Evolutionary conservation across 2,888 invertebrate species (phyloP), one percentile per base, ranked within the genome.

Genomic region (Drosophila neoperkinsi): DNA sequence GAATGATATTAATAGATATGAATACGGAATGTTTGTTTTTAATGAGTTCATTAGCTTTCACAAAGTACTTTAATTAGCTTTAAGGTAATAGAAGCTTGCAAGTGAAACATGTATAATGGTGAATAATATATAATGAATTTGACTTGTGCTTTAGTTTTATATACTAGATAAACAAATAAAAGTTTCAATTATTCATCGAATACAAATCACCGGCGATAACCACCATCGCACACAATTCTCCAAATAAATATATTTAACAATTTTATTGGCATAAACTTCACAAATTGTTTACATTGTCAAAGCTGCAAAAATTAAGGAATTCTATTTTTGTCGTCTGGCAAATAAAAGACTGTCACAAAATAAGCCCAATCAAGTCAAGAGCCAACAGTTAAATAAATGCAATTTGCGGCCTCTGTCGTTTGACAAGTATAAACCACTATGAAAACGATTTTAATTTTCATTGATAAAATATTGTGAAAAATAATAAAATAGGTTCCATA

Each of bases 381-480:
- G 33, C 10, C 18, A 50, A 41, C 31, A 65, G 56, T 56, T 62
- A 13, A 28, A 33, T 30, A 49, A 36, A 21, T 38, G 49, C 31
- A 10, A 41, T 34, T 16, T 28, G 46, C 49, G 61, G 69, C 46
- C 9, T 38, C 38, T 67, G 75, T 53, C 46, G 66, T 59, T 66
- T 69, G 38, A 41, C 52, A 52, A 63, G 41, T 46, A 72, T 34
- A 16, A 57, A 28, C 21, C 33, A 49, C 30, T 36, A 30, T 30
- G 18, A 16, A 10, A 50, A 38, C n/a, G 21, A 21, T 2, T 46
- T 49, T 33, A 57, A 68, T 50, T 61, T 34, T 55, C 34, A 78
- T 64, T 78, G 63, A 51, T 10, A n/a, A 59, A 60, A 30, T 70
- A 25, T 36, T 60, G 46, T 38, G 31, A n/a, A 63, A 72, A 53